Percentiles rank a stretch among this genome's conserved stretches.
Evolutionary conservation across 2,113 vertebrate genomes (phyloP).

Genomic region (Pangasianodon hypophthalmus): DNA sequence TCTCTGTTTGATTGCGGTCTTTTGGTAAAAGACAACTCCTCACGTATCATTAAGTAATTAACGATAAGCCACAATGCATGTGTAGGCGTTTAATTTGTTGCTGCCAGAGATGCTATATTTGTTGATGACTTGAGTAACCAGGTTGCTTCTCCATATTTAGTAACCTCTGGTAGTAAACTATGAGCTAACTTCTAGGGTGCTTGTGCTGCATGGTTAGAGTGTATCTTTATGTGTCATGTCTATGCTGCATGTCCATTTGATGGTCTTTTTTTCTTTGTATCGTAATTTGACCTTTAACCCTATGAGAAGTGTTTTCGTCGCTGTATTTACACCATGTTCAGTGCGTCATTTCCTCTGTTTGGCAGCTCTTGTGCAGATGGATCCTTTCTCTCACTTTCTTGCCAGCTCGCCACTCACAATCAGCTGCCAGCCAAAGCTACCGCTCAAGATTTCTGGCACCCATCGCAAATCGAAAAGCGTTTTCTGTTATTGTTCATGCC

Average conservation of each 20-base stretch:
- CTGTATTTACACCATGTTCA: constrained; percentile 47
- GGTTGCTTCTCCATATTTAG: constrained; percentile 4
- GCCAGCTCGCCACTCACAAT: constrained; percentile 51
- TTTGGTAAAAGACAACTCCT: constrained; percentile 15
- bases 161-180: constrained; percentile 10
- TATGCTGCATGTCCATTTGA: neutral
- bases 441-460: constrained; percentile 47
- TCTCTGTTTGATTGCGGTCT: neutral
- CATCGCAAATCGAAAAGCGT: constrained; percentile 16
- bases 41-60: constrained; percentile 29
- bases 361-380: constrained; percentile 53
- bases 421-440: constrained; percentile 42
- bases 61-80: constrained; percentile 4
- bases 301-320: constrained; percentile 41
- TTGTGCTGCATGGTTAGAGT: neutral
- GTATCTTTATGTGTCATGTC: neutral
- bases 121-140: constrained; percentile 20
- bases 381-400: constrained; percentile 49
- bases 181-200: neutral
- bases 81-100: constrained; percentile 26
- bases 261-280: neutral
- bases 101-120: constrained; percentile 37
- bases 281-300: constrained; percentile 26
- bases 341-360: constrained; percentile 55
- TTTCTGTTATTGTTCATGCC: constrained; percentile 35